phyloP scores from a whole-genome alignment of 1,140 invertebrate genomes.

The Streblospio benedicti region DNA sequence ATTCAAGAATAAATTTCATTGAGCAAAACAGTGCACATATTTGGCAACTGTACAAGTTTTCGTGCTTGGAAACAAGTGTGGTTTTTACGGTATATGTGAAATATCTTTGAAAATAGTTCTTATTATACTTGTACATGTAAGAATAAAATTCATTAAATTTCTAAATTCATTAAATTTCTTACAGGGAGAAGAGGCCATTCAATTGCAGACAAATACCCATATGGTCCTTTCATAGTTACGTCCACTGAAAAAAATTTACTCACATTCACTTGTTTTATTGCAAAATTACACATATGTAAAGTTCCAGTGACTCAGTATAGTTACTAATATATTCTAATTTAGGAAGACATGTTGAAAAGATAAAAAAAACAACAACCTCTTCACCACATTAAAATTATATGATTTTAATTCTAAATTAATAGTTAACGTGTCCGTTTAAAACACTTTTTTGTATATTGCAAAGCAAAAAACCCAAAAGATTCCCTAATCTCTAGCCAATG shows the following conservation, averaged over 20 bases:
- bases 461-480: constrained; percentile 1
- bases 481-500: no score
- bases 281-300: constrained; percentile 50
- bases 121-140: not conserved
- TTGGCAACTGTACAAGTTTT: not conserved
- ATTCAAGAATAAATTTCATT: not conserved
- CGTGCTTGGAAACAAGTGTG: not conserved
- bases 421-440: not conserved
- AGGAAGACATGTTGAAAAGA: constrained; percentile 6
- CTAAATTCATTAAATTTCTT: constrained; percentile 26
- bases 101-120: no score
- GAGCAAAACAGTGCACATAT: not conserved
- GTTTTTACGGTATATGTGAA: no score
- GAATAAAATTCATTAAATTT: not conserved
- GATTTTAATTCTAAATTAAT: not conserved
- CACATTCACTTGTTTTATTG: constrained; percentile 36
- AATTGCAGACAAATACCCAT: constrained; percentile 46
- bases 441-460: constrained; percentile 7
- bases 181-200: constrained; percentile 65
- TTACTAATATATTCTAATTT: constrained; percentile 23
- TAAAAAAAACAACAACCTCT: constrained; percentile 5
- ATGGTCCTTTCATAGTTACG: not conserved
- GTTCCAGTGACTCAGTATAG: constrained; percentile 31
- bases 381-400: not conserved
- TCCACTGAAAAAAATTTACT: not conserved